These are phyloP conservation scores for Dipodomys stephensi DNA, from an alignment of 2,113 vertebrate genomes.

Conservation along the genomic window DNA sequence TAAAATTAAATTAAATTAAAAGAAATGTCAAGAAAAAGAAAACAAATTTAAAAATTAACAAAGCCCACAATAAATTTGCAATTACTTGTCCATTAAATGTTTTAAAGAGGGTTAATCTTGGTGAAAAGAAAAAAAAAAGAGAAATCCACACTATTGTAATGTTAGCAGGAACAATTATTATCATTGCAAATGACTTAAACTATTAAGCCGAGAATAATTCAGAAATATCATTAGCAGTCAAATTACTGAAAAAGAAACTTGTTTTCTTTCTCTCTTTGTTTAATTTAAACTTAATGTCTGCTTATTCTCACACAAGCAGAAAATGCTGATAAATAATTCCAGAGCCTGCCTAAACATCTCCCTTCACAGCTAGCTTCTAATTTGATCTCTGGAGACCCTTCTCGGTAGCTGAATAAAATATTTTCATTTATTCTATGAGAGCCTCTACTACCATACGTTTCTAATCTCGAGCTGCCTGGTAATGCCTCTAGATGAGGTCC, in stretches of 20 bases:
- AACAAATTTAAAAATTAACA: slow-evolving; percentile 87
- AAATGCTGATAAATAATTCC: slow-evolving; percentile 93
- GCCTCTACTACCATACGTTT: slow-evolving; percentile 87
- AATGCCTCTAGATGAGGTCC: slow-evolving; percentile 89
- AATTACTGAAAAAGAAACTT: slow-evolving; percentile 86
- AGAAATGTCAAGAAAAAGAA: slow-evolving; percentile 86
- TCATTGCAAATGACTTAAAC: slow-evolving; percentile 89
- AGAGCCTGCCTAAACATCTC: slow-evolving; percentile 91
- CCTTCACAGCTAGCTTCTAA: slow-evolving; percentile 92
- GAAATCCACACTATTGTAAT: slow-evolving; percentile 72
- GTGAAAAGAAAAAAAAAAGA: slow-evolving; percentile 58
- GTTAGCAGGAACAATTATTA: slow-evolving; percentile 84
- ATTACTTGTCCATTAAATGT: slow-evolving; percentile 84
- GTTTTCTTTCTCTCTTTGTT: slow-evolving; percentile 88
- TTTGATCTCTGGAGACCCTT: slow-evolving; percentile 91
- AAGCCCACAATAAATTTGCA: slow-evolving; percentile 84
- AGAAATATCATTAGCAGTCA: slow-evolving; percentile 90
- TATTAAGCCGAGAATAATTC: slow-evolving; percentile 89
- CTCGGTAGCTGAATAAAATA: slow-evolving; percentile 89
- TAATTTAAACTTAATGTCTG: slow-evolving; percentile 92
- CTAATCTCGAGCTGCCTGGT: slow-evolving; percentile 88
- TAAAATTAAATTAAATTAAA: slow-evolving; percentile 87
- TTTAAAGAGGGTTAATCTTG: slow-evolving; percentile 85
- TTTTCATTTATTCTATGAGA: slow-evolving; percentile 89
- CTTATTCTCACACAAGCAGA: slow-evolving; percentile 89